Percentiles rank a stretch among this genome's conserved stretches.
Evolutionary conservation across 2,888 invertebrate species (phyloP).

Genomic region (Agonum fuliginosum): DNA sequence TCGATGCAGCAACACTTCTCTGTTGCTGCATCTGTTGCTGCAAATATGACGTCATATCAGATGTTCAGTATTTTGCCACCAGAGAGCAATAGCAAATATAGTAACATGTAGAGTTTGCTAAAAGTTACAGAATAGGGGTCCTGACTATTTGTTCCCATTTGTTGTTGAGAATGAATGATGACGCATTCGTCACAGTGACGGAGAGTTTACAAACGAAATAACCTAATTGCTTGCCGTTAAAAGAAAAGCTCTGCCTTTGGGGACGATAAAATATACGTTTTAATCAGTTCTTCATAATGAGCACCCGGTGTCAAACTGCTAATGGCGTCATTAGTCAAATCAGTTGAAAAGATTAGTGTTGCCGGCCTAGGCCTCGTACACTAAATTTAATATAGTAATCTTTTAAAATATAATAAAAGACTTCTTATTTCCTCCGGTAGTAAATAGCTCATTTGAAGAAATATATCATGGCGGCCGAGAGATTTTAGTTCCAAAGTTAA

Average conservation of each 20-base stretch:
- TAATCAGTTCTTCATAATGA: constrained; percentile 55
- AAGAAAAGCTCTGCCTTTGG: constrained; percentile 50
- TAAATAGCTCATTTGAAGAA: constrained; percentile 23
- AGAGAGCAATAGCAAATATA: no score
- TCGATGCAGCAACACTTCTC: no score
- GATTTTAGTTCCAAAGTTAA: constrained; percentile 20
- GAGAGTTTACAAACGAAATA: constrained; percentile 20
- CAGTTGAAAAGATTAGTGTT: constrained; percentile 47
- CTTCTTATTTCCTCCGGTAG: constrained; percentile 4
- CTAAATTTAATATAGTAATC: constrained; percentile 45
- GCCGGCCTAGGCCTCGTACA: constrained; percentile 6
- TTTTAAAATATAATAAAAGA: constrained; percentile 21
- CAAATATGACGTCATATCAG: no score
- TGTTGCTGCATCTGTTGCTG: no score
- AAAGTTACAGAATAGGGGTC: no score
- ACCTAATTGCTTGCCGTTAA: constrained; percentile 50
- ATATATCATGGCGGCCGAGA: constrained; percentile 7
- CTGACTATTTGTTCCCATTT: neutral
- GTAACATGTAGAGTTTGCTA: no score
- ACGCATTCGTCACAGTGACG: constrained; percentile 1
- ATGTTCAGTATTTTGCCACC: no score
- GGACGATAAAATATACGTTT: constrained; percentile 58
- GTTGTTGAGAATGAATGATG: neutral
- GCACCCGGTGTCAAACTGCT: constrained; percentile 53
- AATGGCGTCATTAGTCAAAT: constrained; percentile 58